Conservation (phyloP, 2,113 vertebrate genomes). For the Phalacrocorax aristotelis region DNA sequence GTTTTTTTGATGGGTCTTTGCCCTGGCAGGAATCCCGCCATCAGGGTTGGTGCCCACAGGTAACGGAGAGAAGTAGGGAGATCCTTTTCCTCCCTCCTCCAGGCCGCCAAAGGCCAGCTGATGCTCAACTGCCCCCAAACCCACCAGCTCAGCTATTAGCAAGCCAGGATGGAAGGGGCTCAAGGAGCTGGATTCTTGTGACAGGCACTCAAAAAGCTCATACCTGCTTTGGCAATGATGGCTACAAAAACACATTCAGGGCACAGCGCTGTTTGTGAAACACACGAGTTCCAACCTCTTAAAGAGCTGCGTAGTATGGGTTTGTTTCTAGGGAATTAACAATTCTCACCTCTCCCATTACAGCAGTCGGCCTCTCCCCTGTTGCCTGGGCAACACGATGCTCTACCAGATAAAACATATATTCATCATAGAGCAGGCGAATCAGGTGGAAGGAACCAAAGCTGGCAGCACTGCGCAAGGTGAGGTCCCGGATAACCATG, state of each 20-base stretch:
- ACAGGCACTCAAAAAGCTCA: background rate
- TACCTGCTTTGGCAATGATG: background rate
- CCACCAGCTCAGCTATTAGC: background rate
- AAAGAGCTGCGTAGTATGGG: background rate
- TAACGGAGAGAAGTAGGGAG: no score
- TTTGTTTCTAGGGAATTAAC: background rate
- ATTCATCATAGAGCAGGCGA: conserved; percentile 93
- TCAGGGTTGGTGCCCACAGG: no score
- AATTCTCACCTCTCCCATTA: conserved; percentile 93
- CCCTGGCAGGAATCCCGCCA: no score
- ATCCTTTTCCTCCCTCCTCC: no score
- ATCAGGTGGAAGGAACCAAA: conserved; percentile 98
- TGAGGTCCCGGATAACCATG: conserved; percentile 98
- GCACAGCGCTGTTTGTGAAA: fast-evolving
- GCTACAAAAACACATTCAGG: fast-evolving
- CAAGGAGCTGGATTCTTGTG: background rate
- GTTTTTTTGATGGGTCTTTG: background rate
- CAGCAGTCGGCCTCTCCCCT: conserved; percentile 93
- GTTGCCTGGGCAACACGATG: conserved; percentile 94
- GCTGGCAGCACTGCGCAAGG: conserved; percentile 93
- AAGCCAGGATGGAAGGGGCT: background rate
- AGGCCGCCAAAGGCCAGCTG: no score
- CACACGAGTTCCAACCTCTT: fast-evolving
- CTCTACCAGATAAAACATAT: conserved; percentile 99
- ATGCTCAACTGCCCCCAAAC: no score